Conservation (phyloP, 2,888 invertebrate species). For the Euzetes globulus region DNA sequence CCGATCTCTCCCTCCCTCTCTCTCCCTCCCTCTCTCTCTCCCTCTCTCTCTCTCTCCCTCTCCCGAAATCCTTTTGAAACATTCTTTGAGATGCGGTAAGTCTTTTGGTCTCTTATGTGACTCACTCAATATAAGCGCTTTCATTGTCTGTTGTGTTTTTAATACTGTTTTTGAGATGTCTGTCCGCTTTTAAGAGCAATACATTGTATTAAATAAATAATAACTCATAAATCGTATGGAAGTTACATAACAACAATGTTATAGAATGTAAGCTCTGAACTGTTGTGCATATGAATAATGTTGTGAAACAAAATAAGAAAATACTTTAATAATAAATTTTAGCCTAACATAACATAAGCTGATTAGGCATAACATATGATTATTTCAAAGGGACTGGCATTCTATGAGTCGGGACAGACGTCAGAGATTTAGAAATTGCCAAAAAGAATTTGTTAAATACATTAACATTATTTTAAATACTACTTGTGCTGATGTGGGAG, state of each 20-base stretch:
- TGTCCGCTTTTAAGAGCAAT: background rate
- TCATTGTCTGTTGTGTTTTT: conserved; percentile 15
- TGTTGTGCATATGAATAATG: too few species aligned
- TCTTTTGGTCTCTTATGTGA: conserved; percentile 5
- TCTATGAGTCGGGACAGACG: conserved; percentile 13
- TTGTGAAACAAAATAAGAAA: background rate
- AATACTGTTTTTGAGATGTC: background rate
- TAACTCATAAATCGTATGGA: background rate
- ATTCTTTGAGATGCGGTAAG: conserved; percentile 16
- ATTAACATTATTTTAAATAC: background rate
- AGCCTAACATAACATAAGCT: conserved; percentile 22
- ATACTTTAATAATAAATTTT: background rate
- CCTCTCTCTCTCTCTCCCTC: background rate
- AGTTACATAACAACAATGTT: too few species aligned
- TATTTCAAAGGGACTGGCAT: background rate
- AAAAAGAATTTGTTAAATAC: conserved; percentile 11
- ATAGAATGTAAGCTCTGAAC: too few species aligned
- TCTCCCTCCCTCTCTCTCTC: background rate
- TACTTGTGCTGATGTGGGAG: background rate
- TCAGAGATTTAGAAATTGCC: conserved; percentile 11
- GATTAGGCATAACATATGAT: conserved; percentile 27
- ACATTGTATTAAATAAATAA: background rate
- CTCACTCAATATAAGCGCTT: background rate
- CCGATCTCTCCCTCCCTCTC: background rate
- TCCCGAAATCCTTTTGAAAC: background rate